Conservation (phyloP, 2,797 vertebrate species). For the Siniperca obscura region DNA sequence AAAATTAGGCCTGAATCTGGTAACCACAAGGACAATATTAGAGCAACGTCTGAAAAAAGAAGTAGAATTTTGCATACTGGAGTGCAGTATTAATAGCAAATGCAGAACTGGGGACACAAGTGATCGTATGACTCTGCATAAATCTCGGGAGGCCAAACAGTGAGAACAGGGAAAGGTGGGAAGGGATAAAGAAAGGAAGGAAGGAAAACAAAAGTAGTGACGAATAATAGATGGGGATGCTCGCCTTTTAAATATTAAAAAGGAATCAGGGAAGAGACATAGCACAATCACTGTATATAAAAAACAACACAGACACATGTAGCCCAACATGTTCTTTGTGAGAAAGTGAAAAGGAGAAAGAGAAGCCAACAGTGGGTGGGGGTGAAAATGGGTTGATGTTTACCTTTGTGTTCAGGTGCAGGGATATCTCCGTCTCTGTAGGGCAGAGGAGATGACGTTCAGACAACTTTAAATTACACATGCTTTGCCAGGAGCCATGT, state of each 20-base stretch:
- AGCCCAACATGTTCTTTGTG: not conserved
- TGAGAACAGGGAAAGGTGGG: not conserved
- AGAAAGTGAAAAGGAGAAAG: constrained; percentile 26
- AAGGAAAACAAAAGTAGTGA: constrained; percentile 1
- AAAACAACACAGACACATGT: constrained; percentile 12
- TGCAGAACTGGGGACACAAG: not conserved
- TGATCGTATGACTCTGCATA: constrained; percentile 13
- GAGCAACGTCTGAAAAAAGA: not conserved
- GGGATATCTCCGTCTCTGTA: constrained; percentile 76
- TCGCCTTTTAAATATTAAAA: not conserved
- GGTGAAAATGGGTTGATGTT: constrained; percentile 20
- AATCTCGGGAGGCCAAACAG: not conserved
- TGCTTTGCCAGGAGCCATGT: not conserved
- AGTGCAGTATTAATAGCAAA: not conserved
- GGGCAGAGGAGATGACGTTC: constrained; percentile 50
- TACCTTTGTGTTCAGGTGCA: constrained; percentile 76
- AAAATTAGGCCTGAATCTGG: not conserved
- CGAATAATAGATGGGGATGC: not conserved
- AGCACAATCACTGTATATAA: not conserved
- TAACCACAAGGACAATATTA: not conserved
- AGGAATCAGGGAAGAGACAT: not conserved
- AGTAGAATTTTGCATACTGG: not conserved
- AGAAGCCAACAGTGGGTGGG: not conserved
- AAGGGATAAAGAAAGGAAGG: not conserved
- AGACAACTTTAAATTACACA: constrained; percentile 21